phyloP scores from a whole-genome alignment of 1,140 invertebrate genomes.

The Wiebesia pumilae region DNA sequence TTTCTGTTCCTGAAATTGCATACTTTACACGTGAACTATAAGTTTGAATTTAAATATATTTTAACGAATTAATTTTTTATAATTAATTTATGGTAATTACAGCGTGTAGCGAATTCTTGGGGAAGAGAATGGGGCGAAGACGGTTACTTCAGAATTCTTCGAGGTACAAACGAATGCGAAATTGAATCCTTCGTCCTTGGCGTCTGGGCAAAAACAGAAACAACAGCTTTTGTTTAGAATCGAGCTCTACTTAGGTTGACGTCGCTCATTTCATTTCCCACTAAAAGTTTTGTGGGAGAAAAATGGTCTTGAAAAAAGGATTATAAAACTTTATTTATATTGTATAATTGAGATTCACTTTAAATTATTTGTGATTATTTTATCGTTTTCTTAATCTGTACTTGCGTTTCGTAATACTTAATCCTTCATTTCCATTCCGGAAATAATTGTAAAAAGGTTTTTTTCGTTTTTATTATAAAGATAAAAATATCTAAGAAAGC shows the following conservation, averaged over 20 bases:
- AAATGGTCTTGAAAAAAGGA: background rate
- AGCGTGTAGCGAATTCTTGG: constrained; percentile 95
- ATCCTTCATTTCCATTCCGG: constrained; percentile 32
- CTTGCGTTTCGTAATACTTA: background rate
- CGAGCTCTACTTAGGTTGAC: constrained; percentile 36
- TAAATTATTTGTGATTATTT: constrained; percentile 29
- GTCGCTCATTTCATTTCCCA: background rate
- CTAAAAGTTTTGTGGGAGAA: background rate
- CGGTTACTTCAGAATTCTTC: constrained; percentile 87
- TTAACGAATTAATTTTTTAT: no score
- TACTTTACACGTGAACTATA: no score
- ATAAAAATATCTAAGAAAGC: constrained; percentile 33
- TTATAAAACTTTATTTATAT: constrained; percentile 26
- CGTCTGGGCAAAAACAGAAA: constrained; percentile 79
- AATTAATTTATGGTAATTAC: constrained; percentile 61
- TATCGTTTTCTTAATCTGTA: background rate
- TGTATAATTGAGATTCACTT: background rate
- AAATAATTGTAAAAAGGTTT: background rate
- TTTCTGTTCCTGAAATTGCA: no score
- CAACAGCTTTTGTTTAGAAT: background rate
- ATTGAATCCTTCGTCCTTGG: constrained; percentile 90
- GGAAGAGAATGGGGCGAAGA: constrained; percentile 91
- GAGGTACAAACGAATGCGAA: constrained; percentile 88
- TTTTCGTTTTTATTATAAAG: constrained; percentile 26
- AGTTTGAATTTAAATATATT: no score